Conservation (phyloP, 2,797 vertebrate species). For the Dromococcyx pavoninus region DNA sequence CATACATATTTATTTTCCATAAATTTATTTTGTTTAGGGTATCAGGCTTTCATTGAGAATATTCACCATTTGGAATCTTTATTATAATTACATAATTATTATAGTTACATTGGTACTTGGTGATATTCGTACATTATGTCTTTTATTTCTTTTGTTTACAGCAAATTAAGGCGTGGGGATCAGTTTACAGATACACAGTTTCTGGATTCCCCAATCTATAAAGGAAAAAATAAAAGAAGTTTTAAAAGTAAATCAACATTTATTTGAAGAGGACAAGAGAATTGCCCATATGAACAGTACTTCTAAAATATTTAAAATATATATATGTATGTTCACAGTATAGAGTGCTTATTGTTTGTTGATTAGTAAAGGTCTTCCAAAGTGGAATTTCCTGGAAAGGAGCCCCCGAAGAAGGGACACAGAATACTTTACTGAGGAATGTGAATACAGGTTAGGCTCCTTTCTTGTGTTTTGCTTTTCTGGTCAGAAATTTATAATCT, state of each 20-base stretch:
- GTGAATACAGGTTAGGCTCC: not conserved
- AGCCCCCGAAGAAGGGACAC: not conserved
- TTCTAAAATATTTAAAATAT: not conserved
- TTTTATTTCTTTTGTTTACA: slow-evolving; percentile 58
- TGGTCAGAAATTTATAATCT: not conserved
- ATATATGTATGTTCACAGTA: not conserved
- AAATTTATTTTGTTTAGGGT: not conserved
- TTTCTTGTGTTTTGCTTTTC: not conserved
- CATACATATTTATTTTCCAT: not conserved
- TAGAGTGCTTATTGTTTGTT: not conserved
- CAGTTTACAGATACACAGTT: slow-evolving; percentile 84
- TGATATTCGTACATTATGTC: not conserved
- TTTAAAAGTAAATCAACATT: slow-evolving; percentile 69
- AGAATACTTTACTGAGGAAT: not conserved
- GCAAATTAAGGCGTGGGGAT: slow-evolving; percentile 89
- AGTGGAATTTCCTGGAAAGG: not conserved
- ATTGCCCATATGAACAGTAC: not conserved
- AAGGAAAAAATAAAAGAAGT: slow-evolving; percentile 59
- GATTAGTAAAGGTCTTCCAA: not conserved
- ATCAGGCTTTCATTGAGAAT: not conserved
- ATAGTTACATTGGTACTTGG: not conserved
- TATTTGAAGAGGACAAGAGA: slow-evolving; percentile 11
- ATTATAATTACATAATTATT: not conserved
- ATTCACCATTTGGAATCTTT: not conserved
- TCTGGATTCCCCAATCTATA: slow-evolving; percentile 82